Percentiles rank a stretch among this genome's conserved stretches.
Conservation (phyloP, 2,113 vertebrate species). For the Pitta sordida region DNA sequence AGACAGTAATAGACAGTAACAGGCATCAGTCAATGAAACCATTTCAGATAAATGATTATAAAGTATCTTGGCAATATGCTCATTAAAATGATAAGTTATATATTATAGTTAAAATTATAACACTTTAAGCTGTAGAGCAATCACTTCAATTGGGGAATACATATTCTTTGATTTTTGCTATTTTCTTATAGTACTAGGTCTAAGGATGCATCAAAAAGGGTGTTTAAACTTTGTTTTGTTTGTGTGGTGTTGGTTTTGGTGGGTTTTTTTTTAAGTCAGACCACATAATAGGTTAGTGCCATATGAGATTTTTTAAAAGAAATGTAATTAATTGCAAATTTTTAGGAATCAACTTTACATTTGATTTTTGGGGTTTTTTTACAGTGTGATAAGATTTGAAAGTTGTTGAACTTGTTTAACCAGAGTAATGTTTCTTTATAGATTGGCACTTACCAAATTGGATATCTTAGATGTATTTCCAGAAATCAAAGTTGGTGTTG, state of each 20-base stretch:
- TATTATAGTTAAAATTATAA: background rate
- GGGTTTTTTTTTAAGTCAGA: background rate
- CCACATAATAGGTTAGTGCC: background rate
- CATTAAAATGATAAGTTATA: background rate
- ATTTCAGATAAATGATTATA: background rate
- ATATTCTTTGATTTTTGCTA: background rate
- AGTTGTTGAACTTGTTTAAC: background rate
- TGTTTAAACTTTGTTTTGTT: background rate
- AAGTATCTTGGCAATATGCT: background rate
- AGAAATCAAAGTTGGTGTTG: conserved; percentile 93
- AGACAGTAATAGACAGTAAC: background rate
- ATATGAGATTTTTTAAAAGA: background rate
- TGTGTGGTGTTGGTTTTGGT: background rate
- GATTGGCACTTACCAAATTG: conserved; percentile 95
- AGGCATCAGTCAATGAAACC: background rate
- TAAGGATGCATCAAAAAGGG: background rate
- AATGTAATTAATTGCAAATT: background rate
- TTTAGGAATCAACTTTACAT: background rate
- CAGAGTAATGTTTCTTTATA: conserved; percentile 45
- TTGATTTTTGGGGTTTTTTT: background rate
- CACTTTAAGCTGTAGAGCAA: background rate
- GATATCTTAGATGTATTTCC: conserved; percentile 93
- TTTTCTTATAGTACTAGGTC: background rate
- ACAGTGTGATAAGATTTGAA: background rate
- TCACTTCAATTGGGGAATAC: background rate